A percentile compares a stretch with the other conserved stretches of the same genome.
Evolutionary conservation across 2,888 invertebrate species (phyloP).

Genomic region (Chaetogeoica ovagalla): DNA sequence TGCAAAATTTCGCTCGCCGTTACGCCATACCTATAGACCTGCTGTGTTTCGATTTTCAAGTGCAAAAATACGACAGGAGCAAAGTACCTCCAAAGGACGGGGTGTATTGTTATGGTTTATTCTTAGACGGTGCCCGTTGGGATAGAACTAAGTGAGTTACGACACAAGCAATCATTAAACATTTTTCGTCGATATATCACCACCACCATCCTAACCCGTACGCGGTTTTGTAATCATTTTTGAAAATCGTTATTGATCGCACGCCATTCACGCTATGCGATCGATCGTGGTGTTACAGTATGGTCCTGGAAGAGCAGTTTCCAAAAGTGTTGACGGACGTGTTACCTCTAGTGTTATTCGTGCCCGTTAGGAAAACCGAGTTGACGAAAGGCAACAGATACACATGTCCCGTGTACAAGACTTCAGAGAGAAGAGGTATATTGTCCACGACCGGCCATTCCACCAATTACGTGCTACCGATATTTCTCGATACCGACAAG

Average conservation of each 20-base stretch:
- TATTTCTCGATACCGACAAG: constrained; percentile 72
- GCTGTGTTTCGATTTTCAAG: constrained; percentile 74
- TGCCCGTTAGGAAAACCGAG: constrained; percentile 65
- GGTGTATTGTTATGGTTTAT: constrained; percentile 76
- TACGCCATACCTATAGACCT: constrained; percentile 85
- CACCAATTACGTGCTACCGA: constrained; percentile 79
- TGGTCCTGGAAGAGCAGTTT: constrained; percentile 67
- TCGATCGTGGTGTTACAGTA: neutral
- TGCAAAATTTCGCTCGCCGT: constrained; percentile 87
- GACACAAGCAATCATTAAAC: no score
- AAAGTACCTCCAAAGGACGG: constrained; percentile 63
- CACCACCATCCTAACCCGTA: no score
- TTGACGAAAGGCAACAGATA: constrained; percentile 67
- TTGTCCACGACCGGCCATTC: constrained; percentile 84
- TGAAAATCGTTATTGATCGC: no score
- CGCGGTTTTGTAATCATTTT: no score
- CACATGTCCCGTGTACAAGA: constrained; percentile 78
- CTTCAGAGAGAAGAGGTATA: constrained; percentile 75
- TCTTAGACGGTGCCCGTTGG: constrained; percentile 86
- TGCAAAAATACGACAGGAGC: constrained; percentile 59
- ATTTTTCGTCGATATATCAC: no score
- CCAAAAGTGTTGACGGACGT: constrained; percentile 79
- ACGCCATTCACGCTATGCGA: no score
- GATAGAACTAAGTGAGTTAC: constrained; percentile 63
- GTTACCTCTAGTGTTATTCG: constrained; percentile 79